Evolutionary conservation across 1,140 invertebrate genomes (phyloP).

Genomic region (Philotrypesis tridentata): DNA sequence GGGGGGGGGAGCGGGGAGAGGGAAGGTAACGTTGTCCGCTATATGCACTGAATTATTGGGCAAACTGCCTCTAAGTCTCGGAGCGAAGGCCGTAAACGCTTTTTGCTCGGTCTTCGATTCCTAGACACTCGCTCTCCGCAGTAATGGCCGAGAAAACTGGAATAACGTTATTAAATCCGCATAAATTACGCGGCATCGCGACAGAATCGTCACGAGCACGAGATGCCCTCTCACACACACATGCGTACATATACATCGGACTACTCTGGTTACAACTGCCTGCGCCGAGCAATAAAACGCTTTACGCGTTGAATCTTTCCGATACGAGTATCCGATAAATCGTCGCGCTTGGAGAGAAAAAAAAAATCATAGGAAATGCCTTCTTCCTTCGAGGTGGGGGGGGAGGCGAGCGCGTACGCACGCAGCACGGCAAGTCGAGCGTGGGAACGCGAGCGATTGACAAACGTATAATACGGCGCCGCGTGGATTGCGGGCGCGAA

Average conservation of each 20-base stretch:
- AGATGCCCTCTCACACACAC: neutral
- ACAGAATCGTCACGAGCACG: slow-evolving; percentile 3
- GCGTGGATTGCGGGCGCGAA: neutral
- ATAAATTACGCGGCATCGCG: slow-evolving; percentile 19
- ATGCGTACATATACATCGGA: neutral
- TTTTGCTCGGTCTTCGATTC: neutral
- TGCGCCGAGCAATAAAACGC: slow-evolving; percentile 14
- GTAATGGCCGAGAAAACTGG: slow-evolving; percentile 19
- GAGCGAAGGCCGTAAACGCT: neutral
- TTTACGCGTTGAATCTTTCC: slow-evolving; percentile 36
- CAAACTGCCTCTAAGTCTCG: neutral
- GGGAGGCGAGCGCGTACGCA: neutral
- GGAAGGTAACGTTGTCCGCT: neutral
- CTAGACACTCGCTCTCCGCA: slow-evolving; percentile 3
- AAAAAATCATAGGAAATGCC: neutral
- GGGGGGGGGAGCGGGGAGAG: too few species aligned
- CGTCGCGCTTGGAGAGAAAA: too few species aligned
- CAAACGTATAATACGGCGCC: too few species aligned
- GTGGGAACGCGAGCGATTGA: slow-evolving; percentile 41
- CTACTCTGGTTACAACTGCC: neutral
- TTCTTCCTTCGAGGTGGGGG: too few species aligned
- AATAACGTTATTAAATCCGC: slow-evolving; percentile 20
- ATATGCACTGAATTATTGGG: slow-evolving; percentile 23
- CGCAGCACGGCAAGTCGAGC: neutral
- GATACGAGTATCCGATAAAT: slow-evolving; percentile 31